Percentiles rank a stretch among this genome's conserved stretches.
Evolutionary conservation across 2,797 vertebrate species (phyloP).

Genomic region (Clamator glandarius): DNA sequence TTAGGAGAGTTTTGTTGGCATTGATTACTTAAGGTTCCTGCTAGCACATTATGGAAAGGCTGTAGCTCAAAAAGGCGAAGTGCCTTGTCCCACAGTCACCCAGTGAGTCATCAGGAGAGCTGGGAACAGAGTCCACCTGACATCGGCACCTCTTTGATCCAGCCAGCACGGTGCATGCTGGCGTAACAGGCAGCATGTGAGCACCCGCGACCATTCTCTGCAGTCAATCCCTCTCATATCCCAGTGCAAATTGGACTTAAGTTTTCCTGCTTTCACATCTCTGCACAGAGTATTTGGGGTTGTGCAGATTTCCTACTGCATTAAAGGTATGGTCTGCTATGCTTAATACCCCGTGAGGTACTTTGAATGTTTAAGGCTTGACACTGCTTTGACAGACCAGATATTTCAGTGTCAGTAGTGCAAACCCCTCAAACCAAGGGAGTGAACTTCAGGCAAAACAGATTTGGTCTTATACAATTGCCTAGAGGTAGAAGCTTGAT

Average conservation of each 20-base stretch:
- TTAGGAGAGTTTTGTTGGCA: neutral
- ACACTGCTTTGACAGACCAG: neutral
- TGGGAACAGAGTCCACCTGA: neutral
- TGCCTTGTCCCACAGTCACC: neutral
- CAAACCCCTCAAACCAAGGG: conserved; percentile 9
- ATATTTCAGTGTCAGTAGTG: neutral
- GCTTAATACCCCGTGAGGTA: neutral
- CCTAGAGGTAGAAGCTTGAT: conserved; percentile 2
- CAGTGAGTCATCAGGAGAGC: neutral
- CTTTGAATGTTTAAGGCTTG: neutral
- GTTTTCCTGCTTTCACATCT: neutral
- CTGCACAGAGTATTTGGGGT: neutral
- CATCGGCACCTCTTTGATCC: neutral
- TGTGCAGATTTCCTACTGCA: neutral
- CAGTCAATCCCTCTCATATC: neutral
- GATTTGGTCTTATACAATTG: neutral
- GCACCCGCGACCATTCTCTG: neutral
- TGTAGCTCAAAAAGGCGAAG: neutral
- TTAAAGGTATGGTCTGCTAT: neutral
- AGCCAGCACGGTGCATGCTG: neutral
- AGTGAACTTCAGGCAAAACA: neutral
- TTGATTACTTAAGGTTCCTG: neutral
- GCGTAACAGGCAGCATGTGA: neutral
- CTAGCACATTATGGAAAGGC: neutral
- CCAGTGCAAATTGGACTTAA: neutral